These are phyloP conservation scores for Leptinotarsa rubiginosa DNA, from an alignment of 2,888 invertebrate genomes.

Conservation along the genomic window DNA sequence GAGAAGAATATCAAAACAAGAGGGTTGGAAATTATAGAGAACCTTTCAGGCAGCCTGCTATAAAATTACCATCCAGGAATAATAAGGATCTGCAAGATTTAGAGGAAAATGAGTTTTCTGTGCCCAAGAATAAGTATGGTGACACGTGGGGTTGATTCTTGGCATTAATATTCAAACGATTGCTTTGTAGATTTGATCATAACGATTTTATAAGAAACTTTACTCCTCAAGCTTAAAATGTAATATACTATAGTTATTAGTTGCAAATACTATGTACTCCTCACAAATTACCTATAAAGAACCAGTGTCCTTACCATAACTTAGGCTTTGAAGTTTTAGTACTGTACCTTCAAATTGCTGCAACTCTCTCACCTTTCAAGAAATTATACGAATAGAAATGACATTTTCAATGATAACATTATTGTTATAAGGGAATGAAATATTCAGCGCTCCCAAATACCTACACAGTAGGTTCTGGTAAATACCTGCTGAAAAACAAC, in stretches of 20 bases:
- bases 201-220: background rate
- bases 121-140: constrained; percentile 56
- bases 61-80: constrained; percentile 28
- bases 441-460: too few species aligned
- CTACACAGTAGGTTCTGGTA: too few species aligned
- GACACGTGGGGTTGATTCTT: constrained; percentile 49
- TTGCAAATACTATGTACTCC: too few species aligned
- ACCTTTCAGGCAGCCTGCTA: constrained; percentile 34
- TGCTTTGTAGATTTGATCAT: constrained; percentile 2
- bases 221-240: background rate
- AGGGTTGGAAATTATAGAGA: constrained; percentile 55
- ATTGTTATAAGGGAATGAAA: too few species aligned
- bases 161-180: background rate
- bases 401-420: too few species aligned
- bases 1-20: constrained; percentile 71
- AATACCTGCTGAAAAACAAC: too few species aligned
- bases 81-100: constrained; percentile 19
- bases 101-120: constrained; percentile 26
- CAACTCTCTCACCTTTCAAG: too few species aligned
- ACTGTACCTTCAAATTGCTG: too few species aligned
- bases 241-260: background rate
- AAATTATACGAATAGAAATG: too few species aligned
- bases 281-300: too few species aligned
- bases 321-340: too few species aligned
- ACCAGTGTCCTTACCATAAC: too few species aligned